A percentile compares a stretch with the other conserved stretches of the same genome.
phyloP scores from a whole-genome alignment of 2,888 invertebrate species.

The Girardia tigrina region DNA sequence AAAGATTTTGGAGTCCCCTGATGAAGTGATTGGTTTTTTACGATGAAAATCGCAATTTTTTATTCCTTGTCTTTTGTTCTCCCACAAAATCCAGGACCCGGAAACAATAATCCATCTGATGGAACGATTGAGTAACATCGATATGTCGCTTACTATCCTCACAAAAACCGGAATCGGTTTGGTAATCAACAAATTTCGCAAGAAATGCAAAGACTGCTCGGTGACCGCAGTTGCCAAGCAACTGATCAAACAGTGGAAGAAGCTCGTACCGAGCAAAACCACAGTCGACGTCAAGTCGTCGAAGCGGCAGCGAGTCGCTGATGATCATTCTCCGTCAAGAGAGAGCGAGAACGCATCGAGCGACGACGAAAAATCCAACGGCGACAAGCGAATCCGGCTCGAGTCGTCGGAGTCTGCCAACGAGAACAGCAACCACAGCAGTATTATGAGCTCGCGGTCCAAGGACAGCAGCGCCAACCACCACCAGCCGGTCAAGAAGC shows the following conservation, averaged over 20 bases:
- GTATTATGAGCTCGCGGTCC: not conserved
- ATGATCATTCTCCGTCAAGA: conserved; percentile 25
- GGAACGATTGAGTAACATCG: conserved; percentile 14
- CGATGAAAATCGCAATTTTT: too few relatives aligned
- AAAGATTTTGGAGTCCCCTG: conserved; percentile 4
- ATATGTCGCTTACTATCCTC: conserved; percentile 38
- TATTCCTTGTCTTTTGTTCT: too few relatives aligned
- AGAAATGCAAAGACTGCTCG: conserved; percentile 79
- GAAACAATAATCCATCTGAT: conserved; percentile 31
- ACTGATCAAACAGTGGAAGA: conserved; percentile 93
- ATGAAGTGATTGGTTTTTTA: too few relatives aligned
- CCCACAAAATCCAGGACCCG: too few relatives aligned
- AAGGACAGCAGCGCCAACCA: not conserved
- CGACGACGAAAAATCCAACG: conserved; percentile 24
- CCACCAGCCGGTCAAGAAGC: not conserved
- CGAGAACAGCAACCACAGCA: conserved; percentile 8
- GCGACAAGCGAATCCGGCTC: not conserved
- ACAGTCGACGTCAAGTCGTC: not conserved
- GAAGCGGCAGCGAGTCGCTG: not conserved
- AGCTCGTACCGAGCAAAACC: conserved; percentile 54
- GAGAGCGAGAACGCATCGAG: conserved; percentile 3
- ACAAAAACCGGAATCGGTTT: conserved; percentile 88
- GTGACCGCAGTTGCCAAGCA: conserved; percentile 82
- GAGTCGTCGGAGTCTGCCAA: conserved; percentile 1
- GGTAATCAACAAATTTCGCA: conserved; percentile 84